A percentile compares a stretch with the other conserved stretches of the same genome.
Evolutionary conservation across 2,113 vertebrate genomes (phyloP).

Genomic region (Chascanopsetta lugubris): DNA sequence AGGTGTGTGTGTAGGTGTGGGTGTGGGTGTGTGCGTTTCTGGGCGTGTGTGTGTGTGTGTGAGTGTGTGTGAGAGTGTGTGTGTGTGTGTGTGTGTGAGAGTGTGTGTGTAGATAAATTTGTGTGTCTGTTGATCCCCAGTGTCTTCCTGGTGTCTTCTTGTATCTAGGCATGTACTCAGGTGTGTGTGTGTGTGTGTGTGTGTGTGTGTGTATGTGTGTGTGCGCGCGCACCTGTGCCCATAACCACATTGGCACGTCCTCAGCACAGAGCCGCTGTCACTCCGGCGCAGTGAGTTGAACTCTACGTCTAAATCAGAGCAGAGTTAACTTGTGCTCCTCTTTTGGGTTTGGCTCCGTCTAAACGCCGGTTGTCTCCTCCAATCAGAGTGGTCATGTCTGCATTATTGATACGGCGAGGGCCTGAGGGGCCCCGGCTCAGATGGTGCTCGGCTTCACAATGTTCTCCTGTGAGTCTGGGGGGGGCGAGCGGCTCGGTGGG

Average conservation of each 20-base stretch:
- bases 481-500: constrained; percentile 37
- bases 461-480: constrained; percentile 81
- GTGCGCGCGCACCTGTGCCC: not conserved
- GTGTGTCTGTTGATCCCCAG: constrained; percentile 24
- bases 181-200: constrained; percentile 38
- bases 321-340: constrained; percentile 80
- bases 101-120: constrained; percentile 50
- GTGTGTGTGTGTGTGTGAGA: constrained; percentile 31
- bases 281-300: constrained; percentile 59
- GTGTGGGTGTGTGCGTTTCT: no score
- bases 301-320: constrained; percentile 84
- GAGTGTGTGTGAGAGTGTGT: not conserved
- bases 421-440: constrained; percentile 82
- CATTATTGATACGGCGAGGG: constrained; percentile 88
- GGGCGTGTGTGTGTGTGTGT: constrained; percentile 27
- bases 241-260: constrained; percentile 7
- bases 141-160: constrained; percentile 47
- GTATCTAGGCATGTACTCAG: constrained; percentile 47
- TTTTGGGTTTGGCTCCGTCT: constrained; percentile 83
- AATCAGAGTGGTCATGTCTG: constrained; percentile 88
- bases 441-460: constrained; percentile 72
- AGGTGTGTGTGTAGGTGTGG: constrained; percentile 32
- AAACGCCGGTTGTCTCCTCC: constrained; percentile 89
- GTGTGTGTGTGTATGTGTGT: constrained; percentile 26
- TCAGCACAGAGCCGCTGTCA: constrained; percentile 43